Evolutionary conservation across 2,113 vertebrate species (phyloP).

Genomic region (Macquaria ambigua): DNA sequence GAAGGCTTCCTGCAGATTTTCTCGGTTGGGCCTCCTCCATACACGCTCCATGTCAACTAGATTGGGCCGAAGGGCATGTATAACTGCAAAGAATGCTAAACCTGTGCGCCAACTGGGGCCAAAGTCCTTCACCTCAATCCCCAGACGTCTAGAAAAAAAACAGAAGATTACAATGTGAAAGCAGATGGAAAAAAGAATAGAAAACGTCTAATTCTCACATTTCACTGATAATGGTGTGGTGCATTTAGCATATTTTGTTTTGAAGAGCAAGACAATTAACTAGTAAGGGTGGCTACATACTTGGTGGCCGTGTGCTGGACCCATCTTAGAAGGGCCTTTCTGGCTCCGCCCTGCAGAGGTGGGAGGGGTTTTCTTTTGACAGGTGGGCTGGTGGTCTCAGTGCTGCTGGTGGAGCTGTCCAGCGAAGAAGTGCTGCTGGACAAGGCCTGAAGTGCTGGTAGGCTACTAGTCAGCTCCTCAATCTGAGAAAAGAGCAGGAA

Average conservation of each 20-base stretch:
- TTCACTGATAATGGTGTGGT: background rate
- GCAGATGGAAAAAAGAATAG: background rate
- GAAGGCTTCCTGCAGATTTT: conserved; percentile 96
- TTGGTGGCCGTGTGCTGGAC: conserved; percentile 93
- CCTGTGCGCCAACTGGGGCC: conserved; percentile 96
- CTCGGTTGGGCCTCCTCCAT: conserved; percentile 87
- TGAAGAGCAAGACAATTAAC: background rate
- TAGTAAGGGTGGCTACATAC: conserved; percentile 79
- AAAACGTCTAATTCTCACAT: background rate
- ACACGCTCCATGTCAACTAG: conserved; percentile 93
- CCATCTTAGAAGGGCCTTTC: conserved; percentile 95
- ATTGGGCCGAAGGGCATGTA: conserved; percentile 93
- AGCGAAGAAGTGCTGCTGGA: conserved; percentile 93
- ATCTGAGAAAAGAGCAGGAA: conserved; percentile 84
- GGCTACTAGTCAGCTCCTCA: conserved; percentile 95
- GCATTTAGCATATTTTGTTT: background rate
- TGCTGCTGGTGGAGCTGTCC: conserved; percentile 91
- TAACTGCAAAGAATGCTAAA: conserved; percentile 93
- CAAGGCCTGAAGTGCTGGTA: conserved; percentile 89
- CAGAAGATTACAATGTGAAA: conserved; percentile 17
- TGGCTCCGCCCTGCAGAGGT: conserved; percentile 92
- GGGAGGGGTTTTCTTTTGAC: conserved; percentile 91
- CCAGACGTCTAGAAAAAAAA: conserved; percentile 84
- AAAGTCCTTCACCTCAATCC: conserved; percentile 96
- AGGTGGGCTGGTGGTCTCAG: conserved; percentile 92